Percentiles rank a stretch among this genome's conserved stretches.
phyloP scores from a whole-genome alignment of 2,113 vertebrate species.

The Macaca fascicularis region DNA sequence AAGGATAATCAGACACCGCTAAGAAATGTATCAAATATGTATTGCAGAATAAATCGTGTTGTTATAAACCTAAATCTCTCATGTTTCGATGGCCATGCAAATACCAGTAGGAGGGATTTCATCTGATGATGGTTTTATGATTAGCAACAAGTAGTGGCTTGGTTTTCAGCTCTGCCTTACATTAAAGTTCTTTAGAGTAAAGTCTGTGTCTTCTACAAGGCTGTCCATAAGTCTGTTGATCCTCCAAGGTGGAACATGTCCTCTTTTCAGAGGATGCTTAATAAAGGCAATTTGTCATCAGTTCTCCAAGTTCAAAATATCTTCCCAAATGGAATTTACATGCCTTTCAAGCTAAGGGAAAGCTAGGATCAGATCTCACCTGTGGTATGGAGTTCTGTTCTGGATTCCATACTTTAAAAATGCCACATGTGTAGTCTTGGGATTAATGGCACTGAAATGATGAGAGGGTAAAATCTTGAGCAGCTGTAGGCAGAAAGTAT shows the following conservation, averaged over 20 bases:
- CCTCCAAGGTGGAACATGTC: not conserved
- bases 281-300: conserved; percentile 38
- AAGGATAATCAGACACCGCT: not conserved
- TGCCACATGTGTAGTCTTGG: not conserved
- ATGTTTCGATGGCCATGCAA: not conserved
- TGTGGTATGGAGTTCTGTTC: not conserved
- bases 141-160: not conserved
- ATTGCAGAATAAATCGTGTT: not conserved
- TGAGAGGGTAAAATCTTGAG: not conserved
- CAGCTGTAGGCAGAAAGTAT: not conserved
- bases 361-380: not conserved
- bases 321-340: not conserved
- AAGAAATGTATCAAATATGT: not conserved
- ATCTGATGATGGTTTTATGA: not conserved
- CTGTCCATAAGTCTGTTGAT: not conserved
- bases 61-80: not conserved
- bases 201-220: not conserved
- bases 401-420: not conserved
- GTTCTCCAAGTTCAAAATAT: not conserved
- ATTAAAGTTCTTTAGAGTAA: not conserved
- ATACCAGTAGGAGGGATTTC: not conserved
- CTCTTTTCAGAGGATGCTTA: not conserved
- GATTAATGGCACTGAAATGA: not conserved
- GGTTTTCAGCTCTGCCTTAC: not conserved
- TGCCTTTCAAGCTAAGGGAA: conserved; percentile 18